Percentiles rank a stretch among this genome's conserved stretches.
Evolutionary conservation across 2,888 invertebrate genomes (phyloP).

Genomic region (Colletes collaris): DNA sequence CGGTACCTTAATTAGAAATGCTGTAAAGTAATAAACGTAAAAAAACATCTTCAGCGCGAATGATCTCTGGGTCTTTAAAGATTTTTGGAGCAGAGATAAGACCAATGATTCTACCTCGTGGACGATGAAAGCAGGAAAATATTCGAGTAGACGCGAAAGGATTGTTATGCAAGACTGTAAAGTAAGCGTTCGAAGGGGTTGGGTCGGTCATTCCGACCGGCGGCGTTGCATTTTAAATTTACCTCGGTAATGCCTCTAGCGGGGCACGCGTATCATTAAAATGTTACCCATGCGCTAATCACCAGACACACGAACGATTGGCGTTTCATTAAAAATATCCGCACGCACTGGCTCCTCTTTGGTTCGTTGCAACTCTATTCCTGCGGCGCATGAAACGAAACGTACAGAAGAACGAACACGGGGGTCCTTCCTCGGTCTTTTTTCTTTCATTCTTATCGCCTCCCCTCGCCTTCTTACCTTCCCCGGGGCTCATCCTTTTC

Average conservation of each 20-base stretch:
- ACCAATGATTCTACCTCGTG: no score
- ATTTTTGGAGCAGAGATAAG: no score
- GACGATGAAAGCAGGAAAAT: no score
- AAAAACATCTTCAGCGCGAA: no score
- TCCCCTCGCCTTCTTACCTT: conserved; percentile 48
- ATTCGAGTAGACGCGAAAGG: no score
- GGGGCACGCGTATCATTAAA: conserved; percentile 53
- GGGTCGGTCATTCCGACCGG: conserved; percentile 32
- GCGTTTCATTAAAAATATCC: conserved; percentile 55
- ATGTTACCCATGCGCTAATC: conserved; percentile 59
- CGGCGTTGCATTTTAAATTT: conserved; percentile 47
- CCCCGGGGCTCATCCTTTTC: conserved; percentile 7
- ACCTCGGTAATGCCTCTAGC: conserved; percentile 38
- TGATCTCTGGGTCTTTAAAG: no score
- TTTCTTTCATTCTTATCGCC: conserved; percentile 31
- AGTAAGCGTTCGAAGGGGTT: conserved; percentile 10
- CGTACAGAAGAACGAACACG: conserved; percentile 44
- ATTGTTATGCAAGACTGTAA: no score
- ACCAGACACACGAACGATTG: conserved; percentile 53
- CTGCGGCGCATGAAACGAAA: conserved; percentile 31
- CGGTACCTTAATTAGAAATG: no score
- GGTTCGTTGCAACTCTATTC: conserved; percentile 49
- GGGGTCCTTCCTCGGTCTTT: conserved; percentile 37
- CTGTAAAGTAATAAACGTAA: no score
- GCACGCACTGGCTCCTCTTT: conserved; percentile 43